Conservation (phyloP, 2,888 invertebrate genomes). For the Dicroscelio sp. region DNA sequence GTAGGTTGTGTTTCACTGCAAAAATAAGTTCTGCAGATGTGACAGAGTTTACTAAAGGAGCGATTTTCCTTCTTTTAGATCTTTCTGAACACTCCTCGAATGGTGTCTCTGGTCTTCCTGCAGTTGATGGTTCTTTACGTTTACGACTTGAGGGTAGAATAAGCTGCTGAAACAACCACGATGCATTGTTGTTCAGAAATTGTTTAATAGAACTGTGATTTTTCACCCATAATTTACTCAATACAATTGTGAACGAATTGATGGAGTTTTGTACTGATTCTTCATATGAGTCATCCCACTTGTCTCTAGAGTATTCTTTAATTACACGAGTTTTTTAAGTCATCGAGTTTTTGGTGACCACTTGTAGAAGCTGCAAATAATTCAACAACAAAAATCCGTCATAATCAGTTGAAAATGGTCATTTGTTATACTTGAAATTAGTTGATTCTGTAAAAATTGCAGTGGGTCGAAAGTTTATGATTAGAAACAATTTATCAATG, state of each 20-base stretch:
- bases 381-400: too few relatives aligned
- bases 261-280: neutral
- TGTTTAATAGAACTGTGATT: neutral
- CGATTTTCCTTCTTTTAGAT: conserved; percentile 24
- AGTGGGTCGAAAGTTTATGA: too few relatives aligned
- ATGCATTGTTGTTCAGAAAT: neutral
- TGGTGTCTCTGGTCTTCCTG: conserved; percentile 1
- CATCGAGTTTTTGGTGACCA: conserved; percentile 14
- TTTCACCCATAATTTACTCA: conserved; percentile 24
- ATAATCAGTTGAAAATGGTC: too few relatives aligned
- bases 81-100: neutral
- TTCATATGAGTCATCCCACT: conserved; percentile 2
- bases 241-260: neutral
- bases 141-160: neutral
- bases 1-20: conserved; percentile 17
- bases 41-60: neutral
- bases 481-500: too few relatives aligned
- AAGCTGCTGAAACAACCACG: conserved; percentile 6
- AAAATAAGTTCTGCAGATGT: conserved; percentile 5
- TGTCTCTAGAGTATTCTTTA: neutral
- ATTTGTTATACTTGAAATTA: too few relatives aligned
- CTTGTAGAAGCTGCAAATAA: conserved; percentile 22
- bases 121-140: neutral
- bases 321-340: too few relatives aligned
- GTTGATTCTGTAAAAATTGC: too few relatives aligned